phyloP scores from a whole-genome alignment of 2,888 invertebrate genomes.

The Drosophila kanekoi region DNA sequence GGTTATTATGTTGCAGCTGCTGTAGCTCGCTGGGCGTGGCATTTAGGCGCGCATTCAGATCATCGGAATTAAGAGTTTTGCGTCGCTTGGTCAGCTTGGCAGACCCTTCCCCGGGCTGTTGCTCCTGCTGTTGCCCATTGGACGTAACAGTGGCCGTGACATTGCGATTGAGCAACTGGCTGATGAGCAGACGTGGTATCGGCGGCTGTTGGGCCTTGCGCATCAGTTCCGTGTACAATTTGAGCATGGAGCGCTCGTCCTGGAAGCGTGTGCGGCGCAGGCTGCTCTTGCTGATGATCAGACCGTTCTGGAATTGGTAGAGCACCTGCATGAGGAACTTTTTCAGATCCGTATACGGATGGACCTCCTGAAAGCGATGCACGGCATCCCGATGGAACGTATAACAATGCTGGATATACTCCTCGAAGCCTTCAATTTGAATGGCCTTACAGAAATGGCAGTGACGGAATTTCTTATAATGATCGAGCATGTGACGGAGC shows the following conservation, averaged over 20 bases:
- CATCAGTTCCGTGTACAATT: constrained; percentile 70
- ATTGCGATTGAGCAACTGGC: not conserved
- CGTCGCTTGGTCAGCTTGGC: constrained; percentile 25
- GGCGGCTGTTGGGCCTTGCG: constrained; percentile 71
- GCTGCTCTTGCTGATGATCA: constrained; percentile 76
- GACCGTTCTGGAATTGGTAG: constrained; percentile 80
- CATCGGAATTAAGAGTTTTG: constrained; percentile 37
- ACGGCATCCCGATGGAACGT: constrained; percentile 59
- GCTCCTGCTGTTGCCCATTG: not conserved
- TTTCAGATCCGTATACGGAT: constrained; percentile 54
- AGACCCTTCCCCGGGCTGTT: not conserved
- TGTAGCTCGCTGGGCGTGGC: too few relatives aligned
- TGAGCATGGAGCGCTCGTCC: constrained; percentile 47
- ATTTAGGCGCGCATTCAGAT: not conserved
- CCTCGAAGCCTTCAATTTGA: constrained; percentile 61
- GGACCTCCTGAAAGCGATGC: constrained; percentile 54
- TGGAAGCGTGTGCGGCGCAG: constrained; percentile 63
- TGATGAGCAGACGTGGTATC: constrained; percentile 73
- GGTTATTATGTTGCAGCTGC: not conserved
- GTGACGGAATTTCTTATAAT: constrained; percentile 66
- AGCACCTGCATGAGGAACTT: constrained; percentile 69
- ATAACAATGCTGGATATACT: constrained; percentile 81
- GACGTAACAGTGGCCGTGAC: not conserved
- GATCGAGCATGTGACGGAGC: constrained; percentile 84
- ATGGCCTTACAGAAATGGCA: constrained; percentile 66